Evolutionary conservation across 2,113 vertebrate species (phyloP).

Genomic region (Anthoscopus minutus): DNA sequence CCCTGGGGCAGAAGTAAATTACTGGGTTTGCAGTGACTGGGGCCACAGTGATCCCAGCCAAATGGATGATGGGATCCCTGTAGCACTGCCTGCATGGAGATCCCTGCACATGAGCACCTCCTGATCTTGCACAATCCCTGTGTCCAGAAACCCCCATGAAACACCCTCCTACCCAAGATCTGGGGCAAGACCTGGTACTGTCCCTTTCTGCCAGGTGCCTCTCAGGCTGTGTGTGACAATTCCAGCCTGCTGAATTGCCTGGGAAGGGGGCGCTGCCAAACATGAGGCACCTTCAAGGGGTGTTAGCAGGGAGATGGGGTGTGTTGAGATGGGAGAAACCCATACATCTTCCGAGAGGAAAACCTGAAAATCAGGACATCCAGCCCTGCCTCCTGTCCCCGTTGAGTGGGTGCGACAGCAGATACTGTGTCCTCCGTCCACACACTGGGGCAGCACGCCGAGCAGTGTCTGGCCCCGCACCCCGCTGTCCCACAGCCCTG

Average conservation of each 20-base stretch:
- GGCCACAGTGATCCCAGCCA: background rate
- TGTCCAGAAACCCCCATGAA: background rate
- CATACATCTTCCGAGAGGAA: background rate
- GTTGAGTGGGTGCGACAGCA: accelerated
- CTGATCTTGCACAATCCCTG: background rate
- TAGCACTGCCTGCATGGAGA: background rate
- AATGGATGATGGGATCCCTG: accelerated
- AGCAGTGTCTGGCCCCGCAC: background rate
- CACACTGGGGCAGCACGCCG: background rate
- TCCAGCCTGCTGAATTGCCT: background rate
- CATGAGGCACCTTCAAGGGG: accelerated
- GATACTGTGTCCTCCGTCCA: background rate
- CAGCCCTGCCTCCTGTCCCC: background rate
- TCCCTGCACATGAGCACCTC: accelerated
- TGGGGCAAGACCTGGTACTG: background rate
- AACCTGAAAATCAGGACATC: background rate
- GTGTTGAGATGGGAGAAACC: background rate
- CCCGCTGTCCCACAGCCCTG: accelerated
- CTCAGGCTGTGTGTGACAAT: background rate
- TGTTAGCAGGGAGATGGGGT: background rate
- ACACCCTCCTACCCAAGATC: accelerated
- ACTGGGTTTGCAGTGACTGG: background rate
- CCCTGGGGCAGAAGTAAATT: background rate
- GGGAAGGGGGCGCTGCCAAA: background rate
- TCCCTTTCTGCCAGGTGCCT: background rate